phyloP scores from a whole-genome alignment of 1,140 invertebrate genomes.

The Phymastichus coffea region DNA sequence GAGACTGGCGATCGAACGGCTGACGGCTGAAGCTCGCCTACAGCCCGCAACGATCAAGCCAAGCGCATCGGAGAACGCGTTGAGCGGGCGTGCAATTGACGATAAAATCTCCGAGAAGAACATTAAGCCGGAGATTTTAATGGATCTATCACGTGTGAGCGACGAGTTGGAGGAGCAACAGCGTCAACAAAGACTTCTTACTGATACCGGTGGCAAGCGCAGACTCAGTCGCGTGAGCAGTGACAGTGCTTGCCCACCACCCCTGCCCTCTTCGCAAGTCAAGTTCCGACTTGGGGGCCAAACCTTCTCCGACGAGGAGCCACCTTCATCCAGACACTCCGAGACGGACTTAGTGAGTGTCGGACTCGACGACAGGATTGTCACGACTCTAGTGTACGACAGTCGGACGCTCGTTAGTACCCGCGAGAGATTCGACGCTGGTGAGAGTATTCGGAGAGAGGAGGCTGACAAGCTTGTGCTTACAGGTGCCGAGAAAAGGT shows the following conservation, averaged over 20 bases:
- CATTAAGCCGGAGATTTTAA: slow-evolving; percentile 44
- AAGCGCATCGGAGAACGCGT: slow-evolving; percentile 40
- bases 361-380: neutral
- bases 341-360: neutral
- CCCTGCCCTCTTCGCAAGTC: neutral
- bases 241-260: slow-evolving; percentile 26
- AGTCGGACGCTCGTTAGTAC: too few relatives aligned
- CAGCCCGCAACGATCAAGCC: slow-evolving; percentile 34
- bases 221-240: slow-evolving; percentile 37
- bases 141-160: slow-evolving; percentile 44
- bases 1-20: too few relatives aligned
- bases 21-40: slow-evolving; percentile 23
- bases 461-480: too few relatives aligned
- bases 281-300: slow-evolving; percentile 4
- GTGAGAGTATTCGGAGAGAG: too few relatives aligned
- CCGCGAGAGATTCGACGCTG: too few relatives aligned
- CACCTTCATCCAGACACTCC: neutral
- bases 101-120: slow-evolving; percentile 46
- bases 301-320: neutral
- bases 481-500: neutral
- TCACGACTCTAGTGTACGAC: too few relatives aligned
- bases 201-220: slow-evolving; percentile 28
- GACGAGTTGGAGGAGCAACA: neutral
- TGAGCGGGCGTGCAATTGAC: slow-evolving; percentile 28
- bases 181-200: slow-evolving; percentile 19